These are phyloP conservation scores for Leptatherina wallacei DNA, from an alignment of 2,797 vertebrate species.

Conservation along the genomic window DNA sequence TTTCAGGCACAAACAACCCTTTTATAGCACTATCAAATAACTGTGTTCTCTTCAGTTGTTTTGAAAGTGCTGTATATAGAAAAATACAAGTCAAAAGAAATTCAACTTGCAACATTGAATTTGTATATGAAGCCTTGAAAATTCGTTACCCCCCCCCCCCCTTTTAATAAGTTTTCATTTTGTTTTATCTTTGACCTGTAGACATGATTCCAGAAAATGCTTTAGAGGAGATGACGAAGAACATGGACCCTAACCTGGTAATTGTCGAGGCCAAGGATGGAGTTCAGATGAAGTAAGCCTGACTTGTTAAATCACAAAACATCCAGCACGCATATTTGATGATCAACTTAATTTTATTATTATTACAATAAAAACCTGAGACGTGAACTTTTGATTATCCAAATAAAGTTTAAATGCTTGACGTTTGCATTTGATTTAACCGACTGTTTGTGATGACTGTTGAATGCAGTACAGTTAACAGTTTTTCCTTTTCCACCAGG, in stretches of 20 bases:
- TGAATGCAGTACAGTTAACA: conserved; percentile 5
- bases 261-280: conserved; percentile 91
- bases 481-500: conserved; percentile 69
- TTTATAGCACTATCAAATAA: too few species aligned
- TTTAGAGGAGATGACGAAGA: conserved; percentile 98
- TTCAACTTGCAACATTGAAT: too few species aligned
- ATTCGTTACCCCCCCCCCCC: too few species aligned
- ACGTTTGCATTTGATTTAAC: neutral
- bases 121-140: too few species aligned
- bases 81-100: too few species aligned
- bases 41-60: too few species aligned
- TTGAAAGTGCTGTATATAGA: too few species aligned
- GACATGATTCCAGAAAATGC: conserved; percentile 99
- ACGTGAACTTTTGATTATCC: neutral
- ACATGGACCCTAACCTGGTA: conserved; percentile 94
- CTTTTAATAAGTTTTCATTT: neutral
- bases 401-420: neutral
- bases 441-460: neutral
- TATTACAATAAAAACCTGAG: neutral
- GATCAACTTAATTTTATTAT: neutral
- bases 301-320: neutral
- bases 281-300: conserved; percentile 93
- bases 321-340: neutral
- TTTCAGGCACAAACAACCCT: too few species aligned
- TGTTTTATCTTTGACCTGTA: conserved; percentile 53